Base-by-base conservation (phyloP, 2,888 invertebrate genomes). In the Morpho helenor region DNA sequence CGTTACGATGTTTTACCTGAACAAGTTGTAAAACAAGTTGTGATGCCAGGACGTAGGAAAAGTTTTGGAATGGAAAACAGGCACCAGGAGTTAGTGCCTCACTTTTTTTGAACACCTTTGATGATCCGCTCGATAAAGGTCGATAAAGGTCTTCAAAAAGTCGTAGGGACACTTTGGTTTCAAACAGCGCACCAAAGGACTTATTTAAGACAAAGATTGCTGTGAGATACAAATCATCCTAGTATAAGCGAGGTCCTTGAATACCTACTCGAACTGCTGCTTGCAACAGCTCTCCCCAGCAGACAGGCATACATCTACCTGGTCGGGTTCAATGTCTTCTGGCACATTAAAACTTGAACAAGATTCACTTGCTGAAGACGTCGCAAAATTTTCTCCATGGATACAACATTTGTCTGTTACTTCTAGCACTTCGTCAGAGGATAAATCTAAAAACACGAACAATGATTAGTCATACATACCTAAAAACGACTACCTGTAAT, bases 371-470 rank as follows among this genome's bases (percentile, higher is more conserved):
- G 73, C 7, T 8, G 75, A 63, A 2, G 61, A 56, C 45, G 74
- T 47, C 0, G 76, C 76, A 10, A 71, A 68, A 3, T 55, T 55
- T 57, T 82, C 76, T 1, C 79, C 87, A 58, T 80, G 73, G 0
- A 61, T 53, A 62, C 87, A 87, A 63, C 88, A 87, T 60, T 66
- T 63, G 0, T 84, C 85, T 45, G 70, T 71, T 9, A 84, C 62
- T 23, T 79, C 78, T 49, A 69, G 31, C 3, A 65, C 67, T 60
- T 85, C 86, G 22, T 82, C 83, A 10, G 83, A 78, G 0, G 76
- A 66, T 6, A 77, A 55, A 3, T 71, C 83, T 83, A 72, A 40
- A 47, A 49, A 16, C 7, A 46, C 8, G 16, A 40, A 22, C 6
- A n/a, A 39, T 1, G 31, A 31, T 31, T 31, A 31, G 31, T 31